Conservation (phyloP, 92 coral and sea anemone species). For the Blastomussa wellsi region DNA sequence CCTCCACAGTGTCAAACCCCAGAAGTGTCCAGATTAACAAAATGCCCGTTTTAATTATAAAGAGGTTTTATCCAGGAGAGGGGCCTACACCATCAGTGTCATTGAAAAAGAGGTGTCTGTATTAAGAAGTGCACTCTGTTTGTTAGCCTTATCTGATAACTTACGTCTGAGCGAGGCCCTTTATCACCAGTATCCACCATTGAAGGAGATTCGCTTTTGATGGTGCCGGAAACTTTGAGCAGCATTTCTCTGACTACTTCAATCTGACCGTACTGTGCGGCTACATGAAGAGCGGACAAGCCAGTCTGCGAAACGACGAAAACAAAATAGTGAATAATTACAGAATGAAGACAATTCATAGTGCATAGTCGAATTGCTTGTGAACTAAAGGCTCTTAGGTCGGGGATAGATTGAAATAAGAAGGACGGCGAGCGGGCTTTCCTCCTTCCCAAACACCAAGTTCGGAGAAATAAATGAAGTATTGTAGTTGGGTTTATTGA, state of each 20-base stretch:
- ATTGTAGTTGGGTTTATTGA: too few species aligned
- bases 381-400: not conserved
- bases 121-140: not conserved
- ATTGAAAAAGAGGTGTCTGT: not conserved
- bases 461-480: too few species aligned
- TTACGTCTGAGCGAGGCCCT: slow-evolving; percentile 68
- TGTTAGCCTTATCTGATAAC: not conserved
- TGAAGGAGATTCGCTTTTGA: slow-evolving; percentile 86
- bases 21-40: too few species aligned
- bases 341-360: not conserved
- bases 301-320: slow-evolving; percentile 71
- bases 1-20: too few species aligned
- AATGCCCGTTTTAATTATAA: too few species aligned
- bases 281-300: slow-evolving; percentile 91
- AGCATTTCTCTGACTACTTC: slow-evolving; percentile 96
- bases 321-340: not conserved
- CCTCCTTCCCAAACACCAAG: too few species aligned
- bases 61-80: too few species aligned
- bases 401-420: not conserved
- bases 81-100: not conserved
- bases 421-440: not conserved
- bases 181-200: slow-evolving; percentile 63
- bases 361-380: not conserved
- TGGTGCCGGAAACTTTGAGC: slow-evolving; percentile 84
- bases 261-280: slow-evolving; percentile 92